Evolutionary conservation across 2,888 invertebrate genomes (phyloP), one percentile per base, ranked within the genome.

Genomic region (Eubasilissa splendida): DNA sequence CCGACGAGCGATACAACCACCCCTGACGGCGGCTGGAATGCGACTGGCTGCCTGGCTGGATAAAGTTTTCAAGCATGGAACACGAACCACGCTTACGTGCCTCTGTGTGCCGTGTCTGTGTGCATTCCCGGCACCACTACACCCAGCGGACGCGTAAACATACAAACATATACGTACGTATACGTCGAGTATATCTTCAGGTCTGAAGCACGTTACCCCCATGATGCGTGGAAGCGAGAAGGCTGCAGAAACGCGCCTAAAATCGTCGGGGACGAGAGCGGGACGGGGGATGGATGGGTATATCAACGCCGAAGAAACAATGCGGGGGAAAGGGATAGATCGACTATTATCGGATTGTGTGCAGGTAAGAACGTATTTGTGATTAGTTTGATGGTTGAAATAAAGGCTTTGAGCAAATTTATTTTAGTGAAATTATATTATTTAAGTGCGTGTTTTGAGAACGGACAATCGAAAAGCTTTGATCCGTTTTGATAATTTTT

Each of bases 31-130:
- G 75, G 68, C 53, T 59, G 78, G 68, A 77, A 81, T 78, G 81
- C 81, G 81, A 81, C 81, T 42, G 42, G 63, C 70, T 68, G 22
- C 22, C 22, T 81, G 77, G 63, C 70, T 68, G 73, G 63, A 78
- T 73, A 81, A 81, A 77, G 63, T 81, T 81, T 81, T 81, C 58
- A 54, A 75, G 78, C 77, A 60, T 59, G 80, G 71, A 77, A 59
- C 80, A 79, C 68, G 68, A 65, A 66, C 71, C 78, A 77, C 77
- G 70, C 77, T 65, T 59, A 56, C 71, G 76, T 59, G 65, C 77
- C 56, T 52, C 76, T 76, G 71, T 80, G 59, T 70, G 22, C 12
- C 42, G 11, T 77, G 42, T 58, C 14, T 68, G 68, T 77, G 77
- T 77, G 70, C 66, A 52, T 52, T 68, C 68, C 53, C 76, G 52